Conservation (phyloP, 2,113 vertebrate species). For the Mesembrinibis cayennensis region DNA sequence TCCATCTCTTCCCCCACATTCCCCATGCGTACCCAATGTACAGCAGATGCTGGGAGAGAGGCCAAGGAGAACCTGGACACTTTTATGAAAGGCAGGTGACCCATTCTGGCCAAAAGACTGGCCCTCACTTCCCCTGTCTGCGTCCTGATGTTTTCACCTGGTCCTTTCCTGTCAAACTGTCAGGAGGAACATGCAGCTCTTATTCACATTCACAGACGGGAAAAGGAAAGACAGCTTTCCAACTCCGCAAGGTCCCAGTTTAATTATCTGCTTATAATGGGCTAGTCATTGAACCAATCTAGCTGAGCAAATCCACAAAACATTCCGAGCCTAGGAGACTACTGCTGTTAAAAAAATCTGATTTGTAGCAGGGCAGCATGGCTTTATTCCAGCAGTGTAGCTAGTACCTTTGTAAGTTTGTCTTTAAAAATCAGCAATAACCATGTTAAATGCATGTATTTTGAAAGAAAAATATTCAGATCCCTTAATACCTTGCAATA, state of each 20-base stretch:
- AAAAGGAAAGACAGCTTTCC: neutral
- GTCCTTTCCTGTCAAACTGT: neutral
- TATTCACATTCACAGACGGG: neutral
- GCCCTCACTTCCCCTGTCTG: neutral
- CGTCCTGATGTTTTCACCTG: neutral
- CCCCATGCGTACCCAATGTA: rapidly evolving
- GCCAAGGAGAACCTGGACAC: neutral
- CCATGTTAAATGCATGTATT: neutral
- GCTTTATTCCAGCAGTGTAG: neutral
- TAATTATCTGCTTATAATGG: neutral
- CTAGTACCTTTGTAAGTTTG: neutral
- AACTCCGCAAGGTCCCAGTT: neutral
- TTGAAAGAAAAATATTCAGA: neutral
- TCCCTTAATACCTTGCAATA: neutral
- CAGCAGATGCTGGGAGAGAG: neutral
- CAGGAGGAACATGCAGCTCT: neutral
- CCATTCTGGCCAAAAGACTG: rapidly evolving
- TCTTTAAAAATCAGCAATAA: neutral
- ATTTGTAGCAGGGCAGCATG: neutral
- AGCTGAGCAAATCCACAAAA: neutral
- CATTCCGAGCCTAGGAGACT: neutral
- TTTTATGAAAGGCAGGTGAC: neutral
- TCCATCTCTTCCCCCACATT: neutral
- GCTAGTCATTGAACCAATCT: neutral
- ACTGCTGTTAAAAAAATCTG: neutral